Evolutionary conservation across 2,113 vertebrate genomes (phyloP).

Genomic region (Tor tambroides): DNA sequence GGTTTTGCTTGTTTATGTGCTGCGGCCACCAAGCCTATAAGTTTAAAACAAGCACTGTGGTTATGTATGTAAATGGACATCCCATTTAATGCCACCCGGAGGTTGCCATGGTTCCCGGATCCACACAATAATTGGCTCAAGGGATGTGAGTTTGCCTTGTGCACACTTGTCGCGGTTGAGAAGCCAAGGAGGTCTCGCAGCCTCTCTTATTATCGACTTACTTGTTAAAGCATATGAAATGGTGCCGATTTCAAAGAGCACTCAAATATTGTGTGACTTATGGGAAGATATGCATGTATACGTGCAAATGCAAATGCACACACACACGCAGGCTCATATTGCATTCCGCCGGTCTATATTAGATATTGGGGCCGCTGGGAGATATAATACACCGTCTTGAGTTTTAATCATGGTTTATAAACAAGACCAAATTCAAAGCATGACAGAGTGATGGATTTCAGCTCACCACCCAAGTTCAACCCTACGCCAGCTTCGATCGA

Average conservation of each 20-base stretch:
- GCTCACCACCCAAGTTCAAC: not conserved
- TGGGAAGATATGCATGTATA: not conserved
- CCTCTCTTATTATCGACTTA: conserved; percentile 11
- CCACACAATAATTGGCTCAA: conserved; percentile 60
- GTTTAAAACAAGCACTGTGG: conserved; percentile 16
- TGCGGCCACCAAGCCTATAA: not conserved
- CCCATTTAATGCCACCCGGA: conserved; percentile 51
- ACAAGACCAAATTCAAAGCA: conserved; percentile 13
- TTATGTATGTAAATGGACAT: conserved; percentile 49
- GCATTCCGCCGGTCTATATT: not conserved
- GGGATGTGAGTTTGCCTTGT: conserved; percentile 52
- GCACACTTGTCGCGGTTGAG: not conserved
- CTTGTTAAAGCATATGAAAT: conserved; percentile 10
- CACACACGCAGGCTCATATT: conserved; percentile 1
- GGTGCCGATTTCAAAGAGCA: conserved; percentile 2
- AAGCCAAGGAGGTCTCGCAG: conserved; percentile 12
- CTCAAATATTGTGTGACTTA: conserved; percentile 20
- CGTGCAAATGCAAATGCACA: not conserved
- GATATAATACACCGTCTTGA: conserved; percentile 1
- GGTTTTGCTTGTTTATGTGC: conserved; percentile 7
- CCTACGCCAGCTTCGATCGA: not conserved
- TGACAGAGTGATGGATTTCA: conserved; percentile 32
- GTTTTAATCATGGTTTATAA: conserved; percentile 25
- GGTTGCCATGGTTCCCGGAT: conserved; percentile 63
- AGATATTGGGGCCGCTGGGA: not conserved